Percentiles rank a stretch among this genome's conserved stretches.
Conservation (phyloP, 1,140 invertebrate species). For the Harpegnathos saltator region DNA sequence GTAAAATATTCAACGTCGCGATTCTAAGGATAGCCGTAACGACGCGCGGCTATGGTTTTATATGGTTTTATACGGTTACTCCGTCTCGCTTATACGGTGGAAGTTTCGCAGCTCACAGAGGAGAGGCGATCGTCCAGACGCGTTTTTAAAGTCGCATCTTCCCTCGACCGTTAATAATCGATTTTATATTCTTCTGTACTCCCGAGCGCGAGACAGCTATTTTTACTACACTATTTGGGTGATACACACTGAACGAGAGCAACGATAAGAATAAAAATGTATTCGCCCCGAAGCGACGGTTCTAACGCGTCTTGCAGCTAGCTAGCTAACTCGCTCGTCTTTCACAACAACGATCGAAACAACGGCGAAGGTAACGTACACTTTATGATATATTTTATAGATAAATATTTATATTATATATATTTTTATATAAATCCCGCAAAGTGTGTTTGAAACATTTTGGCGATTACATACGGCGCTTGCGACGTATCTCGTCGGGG, state of each 20-base stretch:
- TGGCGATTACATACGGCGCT: neutral
- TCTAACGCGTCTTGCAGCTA: neutral
- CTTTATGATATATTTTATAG: neutral
- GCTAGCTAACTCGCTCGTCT: neutral
- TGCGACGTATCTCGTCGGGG: neutral
- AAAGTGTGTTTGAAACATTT: slow-evolving; percentile 21
- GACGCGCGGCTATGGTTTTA: slow-evolving; percentile 59
- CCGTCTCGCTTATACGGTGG: slow-evolving; percentile 48
- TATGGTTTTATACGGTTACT: slow-evolving; percentile 66
- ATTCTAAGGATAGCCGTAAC: slow-evolving; percentile 68
- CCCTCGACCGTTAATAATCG: slow-evolving; percentile 42
- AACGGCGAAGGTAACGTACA: neutral
- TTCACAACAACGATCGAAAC: neutral
- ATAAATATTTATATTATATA: slow-evolving; percentile 39
- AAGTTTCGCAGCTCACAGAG: slow-evolving; percentile 56
- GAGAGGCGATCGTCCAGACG: slow-evolving; percentile 26
- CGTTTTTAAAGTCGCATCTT: slow-evolving; percentile 53
- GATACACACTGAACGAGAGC: neutral
- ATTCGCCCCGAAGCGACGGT: too few species aligned
- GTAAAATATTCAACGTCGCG: slow-evolving; percentile 74
- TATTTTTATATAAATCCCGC: slow-evolving; percentile 17
- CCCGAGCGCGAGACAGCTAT: neutral
- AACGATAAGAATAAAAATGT: slow-evolving; percentile 3
- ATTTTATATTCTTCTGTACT: slow-evolving; percentile 7
- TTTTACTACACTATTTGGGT: slow-evolving; percentile 14